Evolutionary conservation across 2,888 invertebrate species (phyloP), one percentile per base, ranked within the genome.

Genomic region (Pediacus dermestoides): DNA sequence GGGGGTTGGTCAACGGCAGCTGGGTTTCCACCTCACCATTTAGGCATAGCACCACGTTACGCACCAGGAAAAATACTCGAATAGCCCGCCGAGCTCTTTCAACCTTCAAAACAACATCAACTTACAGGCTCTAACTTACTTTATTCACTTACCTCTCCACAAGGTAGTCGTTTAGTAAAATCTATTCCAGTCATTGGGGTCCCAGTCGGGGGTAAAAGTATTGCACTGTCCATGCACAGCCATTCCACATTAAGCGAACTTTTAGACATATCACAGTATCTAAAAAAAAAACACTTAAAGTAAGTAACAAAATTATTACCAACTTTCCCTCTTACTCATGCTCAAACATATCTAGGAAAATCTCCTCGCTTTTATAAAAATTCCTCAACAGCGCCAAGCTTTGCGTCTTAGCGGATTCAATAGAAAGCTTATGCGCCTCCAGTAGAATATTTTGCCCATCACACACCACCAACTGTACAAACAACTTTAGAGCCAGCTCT

Each of bases 261-360:
- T 64, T 88, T 90, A 52, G 83, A 83, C 80, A 96, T 88, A 70
- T 95, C 93, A 63, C 86, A 87, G 69, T 89, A 93, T 59, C 78
- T 79, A 51, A 21, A 57, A 57, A 42, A 7, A n/a, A 7, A 18
- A 6, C 6, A 18, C n/a, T 18, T 7, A 18, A 7, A 18, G 6
- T 18, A 18, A 18, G 6, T 18, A n/a, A 7, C n/a, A n/a, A n/a
- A n/a, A n/a, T n/a, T 6, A 18, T 7, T 18, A n/a, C 6, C 21
- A n/a, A 6, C 6, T 7, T 3, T 21, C 14, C 23, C 39, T 60
- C 64, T 64, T 58, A 80, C 76, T 99, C 97, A 67, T 96, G 94
- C 70, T 99, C 97, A 68, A 99, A 99, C 81, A 99, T 88, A 66
- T 99, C 97, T 39, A 97, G 73, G 71, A 99, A 99, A 57, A 97